phyloP scores from a whole-genome alignment of 2,888 invertebrate species.

The Chromoteleia sp. region DNA sequence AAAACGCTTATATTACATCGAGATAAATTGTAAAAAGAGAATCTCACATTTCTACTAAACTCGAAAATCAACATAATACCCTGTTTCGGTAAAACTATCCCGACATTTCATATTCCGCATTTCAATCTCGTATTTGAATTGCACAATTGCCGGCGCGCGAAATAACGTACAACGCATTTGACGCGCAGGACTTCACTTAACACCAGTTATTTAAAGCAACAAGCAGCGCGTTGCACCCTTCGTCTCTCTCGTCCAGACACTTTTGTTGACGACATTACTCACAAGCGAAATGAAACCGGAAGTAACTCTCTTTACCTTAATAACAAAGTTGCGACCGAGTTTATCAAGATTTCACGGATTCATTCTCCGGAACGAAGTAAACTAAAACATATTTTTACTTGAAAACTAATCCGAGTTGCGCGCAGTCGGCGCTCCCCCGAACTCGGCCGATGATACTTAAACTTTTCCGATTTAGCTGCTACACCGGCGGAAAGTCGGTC shows the following conservation, averaged over 20 bases:
- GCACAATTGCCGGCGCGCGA: constrained; percentile 6
- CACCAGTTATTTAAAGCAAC: constrained; percentile 37
- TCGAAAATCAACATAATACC: constrained; percentile 22
- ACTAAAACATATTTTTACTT: constrained; percentile 76
- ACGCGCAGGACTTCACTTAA: constrained; percentile 37
- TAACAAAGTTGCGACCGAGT: constrained; percentile 74
- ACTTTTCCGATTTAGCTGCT: constrained; percentile 72
- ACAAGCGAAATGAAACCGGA: constrained; percentile 39
- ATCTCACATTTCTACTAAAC: not conserved
- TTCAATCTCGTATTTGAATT: constrained; percentile 42
- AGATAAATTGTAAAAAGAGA: constrained; percentile 8
- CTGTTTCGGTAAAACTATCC: constrained; percentile 21
- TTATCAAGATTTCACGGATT: constrained; percentile 76
- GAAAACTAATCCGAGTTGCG: constrained; percentile 75
- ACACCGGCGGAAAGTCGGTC: constrained; percentile 57
- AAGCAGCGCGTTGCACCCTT: constrained; percentile 12
- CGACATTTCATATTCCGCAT: constrained; percentile 27
- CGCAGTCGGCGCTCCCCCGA: constrained; percentile 44
- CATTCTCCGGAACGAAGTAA: constrained; percentile 71
- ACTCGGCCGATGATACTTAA: constrained; percentile 54
- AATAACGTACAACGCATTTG: constrained; percentile 27
- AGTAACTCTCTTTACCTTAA: constrained; percentile 65
- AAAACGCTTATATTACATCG: constrained; percentile 8
- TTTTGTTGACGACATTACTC: constrained; percentile 43
- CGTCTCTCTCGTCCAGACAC: not conserved